Percentiles rank a stretch among this genome's conserved stretches.
These are phyloP conservation scores for Scelioninae gen. 2 DNA, from an alignment of 2,888 invertebrate species.

Conservation along the genomic window DNA sequence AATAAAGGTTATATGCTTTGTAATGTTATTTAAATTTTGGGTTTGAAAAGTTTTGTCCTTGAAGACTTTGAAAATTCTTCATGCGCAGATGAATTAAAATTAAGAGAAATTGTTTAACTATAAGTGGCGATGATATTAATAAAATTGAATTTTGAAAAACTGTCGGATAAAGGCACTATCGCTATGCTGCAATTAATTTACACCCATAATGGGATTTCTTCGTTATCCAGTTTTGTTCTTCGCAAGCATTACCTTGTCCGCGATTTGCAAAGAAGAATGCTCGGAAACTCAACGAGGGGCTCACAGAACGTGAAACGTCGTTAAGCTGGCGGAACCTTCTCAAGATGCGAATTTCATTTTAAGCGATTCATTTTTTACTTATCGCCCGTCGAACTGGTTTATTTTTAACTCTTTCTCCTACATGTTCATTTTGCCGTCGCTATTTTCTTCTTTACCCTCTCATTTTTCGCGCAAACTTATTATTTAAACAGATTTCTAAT, in stretches of 20 bases:
- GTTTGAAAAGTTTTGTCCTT: too few species aligned
- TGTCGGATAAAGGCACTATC: too few species aligned
- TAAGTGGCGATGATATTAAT: too few species aligned
- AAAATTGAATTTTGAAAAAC: too few species aligned
- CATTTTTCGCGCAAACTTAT: constrained; percentile 5
- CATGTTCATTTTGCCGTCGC: too few species aligned
- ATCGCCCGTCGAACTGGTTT: not conserved
- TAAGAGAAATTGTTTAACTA: too few species aligned
- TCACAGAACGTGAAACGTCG: constrained; percentile 16
- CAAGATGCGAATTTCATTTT: constrained; percentile 12
- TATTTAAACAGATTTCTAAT: constrained; percentile 35
- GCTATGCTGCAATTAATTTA: constrained; percentile 6
- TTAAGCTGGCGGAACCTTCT: constrained; percentile 23
- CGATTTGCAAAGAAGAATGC: constrained; percentile 13
- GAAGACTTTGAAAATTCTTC: too few species aligned
- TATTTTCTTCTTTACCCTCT: not conserved
- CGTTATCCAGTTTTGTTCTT: constrained; percentile 26
- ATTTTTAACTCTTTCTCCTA: too few species aligned
- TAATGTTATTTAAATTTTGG: too few species aligned
- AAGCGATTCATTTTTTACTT: constrained; percentile 7
- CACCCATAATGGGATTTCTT: constrained; percentile 15
- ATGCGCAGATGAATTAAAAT: too few species aligned
- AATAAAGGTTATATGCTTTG: too few species aligned
- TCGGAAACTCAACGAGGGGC: constrained; percentile 2
- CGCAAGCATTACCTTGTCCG: constrained; percentile 22